phyloP scores from a whole-genome alignment of 2,797 vertebrate species.

The Alectoris magna region DNA sequence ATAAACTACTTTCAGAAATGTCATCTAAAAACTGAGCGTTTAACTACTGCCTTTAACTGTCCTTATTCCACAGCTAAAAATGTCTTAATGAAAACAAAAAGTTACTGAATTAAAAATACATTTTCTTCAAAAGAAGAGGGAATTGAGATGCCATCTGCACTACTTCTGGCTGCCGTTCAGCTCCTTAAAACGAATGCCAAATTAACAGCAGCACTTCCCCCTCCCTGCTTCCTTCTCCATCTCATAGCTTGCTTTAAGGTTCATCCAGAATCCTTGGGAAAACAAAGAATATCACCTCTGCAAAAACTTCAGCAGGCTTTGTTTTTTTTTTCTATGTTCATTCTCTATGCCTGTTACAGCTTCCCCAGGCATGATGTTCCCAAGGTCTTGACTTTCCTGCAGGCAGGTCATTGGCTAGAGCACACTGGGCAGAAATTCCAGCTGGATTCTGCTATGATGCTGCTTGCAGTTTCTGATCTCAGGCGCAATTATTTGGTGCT shows the following conservation, averaged over 20 bases:
- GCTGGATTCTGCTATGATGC: not conserved
- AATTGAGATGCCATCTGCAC: slow-evolving; percentile 37
- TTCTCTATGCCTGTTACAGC: not conserved
- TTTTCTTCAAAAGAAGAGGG: slow-evolving; percentile 1
- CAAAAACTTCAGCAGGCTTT: not conserved
- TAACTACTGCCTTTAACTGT: slow-evolving; percentile 28
- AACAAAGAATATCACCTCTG: not conserved
- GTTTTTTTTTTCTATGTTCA: not conserved
- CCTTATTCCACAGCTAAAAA: slow-evolving; percentile 27
- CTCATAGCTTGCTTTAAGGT: not conserved
- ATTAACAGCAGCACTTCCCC: slow-evolving; percentile 17
- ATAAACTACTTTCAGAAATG: not conserved
- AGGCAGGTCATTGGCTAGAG: no score
- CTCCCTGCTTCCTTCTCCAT: not conserved
- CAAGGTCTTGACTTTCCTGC: not conserved
- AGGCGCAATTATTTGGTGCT: not conserved
- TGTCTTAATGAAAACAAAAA: slow-evolving; percentile 30
- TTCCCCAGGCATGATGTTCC: not conserved
- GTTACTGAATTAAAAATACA: slow-evolving; percentile 45
- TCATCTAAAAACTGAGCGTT: not conserved
- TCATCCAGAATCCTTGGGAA: slow-evolving; percentile 16
- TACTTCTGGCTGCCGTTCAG: slow-evolving; percentile 30
- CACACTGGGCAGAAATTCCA: not conserved
- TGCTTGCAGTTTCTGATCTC: not conserved
- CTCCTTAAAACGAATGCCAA: slow-evolving; percentile 10